Conservation (phyloP, 2,888 invertebrate species). For the Amblyteles armatorius region DNA sequence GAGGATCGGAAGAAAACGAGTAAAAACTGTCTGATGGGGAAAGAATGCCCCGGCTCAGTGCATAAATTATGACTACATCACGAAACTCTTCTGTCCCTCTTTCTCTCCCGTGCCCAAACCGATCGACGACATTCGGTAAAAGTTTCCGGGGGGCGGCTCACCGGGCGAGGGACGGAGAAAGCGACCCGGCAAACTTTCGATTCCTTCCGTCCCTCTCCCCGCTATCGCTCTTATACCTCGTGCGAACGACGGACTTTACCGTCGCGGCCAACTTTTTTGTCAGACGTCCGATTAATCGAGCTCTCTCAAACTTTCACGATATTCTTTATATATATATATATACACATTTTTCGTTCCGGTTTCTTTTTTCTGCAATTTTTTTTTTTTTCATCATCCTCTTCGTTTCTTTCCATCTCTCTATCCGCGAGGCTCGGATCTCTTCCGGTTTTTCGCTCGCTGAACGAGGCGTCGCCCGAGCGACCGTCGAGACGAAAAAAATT, state of each 20-base stretch:
- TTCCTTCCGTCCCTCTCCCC: conserved; percentile 34
- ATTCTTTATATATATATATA: conserved; percentile 31
- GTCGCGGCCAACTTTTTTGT: conserved; percentile 64
- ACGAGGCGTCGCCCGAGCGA: conserved; percentile 18
- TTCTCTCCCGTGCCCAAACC: not conserved
- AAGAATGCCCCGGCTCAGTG: conserved; percentile 75
- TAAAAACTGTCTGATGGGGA: conserved; percentile 35
- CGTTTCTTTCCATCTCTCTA: conserved; percentile 17
- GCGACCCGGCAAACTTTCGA: conserved; percentile 61
- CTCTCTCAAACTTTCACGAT: conserved; percentile 32
- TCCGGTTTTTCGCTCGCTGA: conserved; percentile 20
- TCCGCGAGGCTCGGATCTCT: conserved; percentile 12
- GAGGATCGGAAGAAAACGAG: conserved; percentile 35
- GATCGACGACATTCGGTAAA: conserved; percentile 65
- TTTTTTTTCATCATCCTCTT: conserved; percentile 25
- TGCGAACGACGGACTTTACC: conserved; percentile 64
- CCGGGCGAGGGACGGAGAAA: conserved; percentile 33
- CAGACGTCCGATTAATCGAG: conserved; percentile 63
- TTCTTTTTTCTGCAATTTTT: conserved; percentile 1
- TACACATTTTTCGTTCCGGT: conserved; percentile 23
- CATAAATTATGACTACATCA: conserved; percentile 81
- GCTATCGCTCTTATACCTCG: not conserved
- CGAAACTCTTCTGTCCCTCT: conserved; percentile 67
- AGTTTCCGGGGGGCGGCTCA: conserved; percentile 67
- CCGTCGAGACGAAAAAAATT: conserved; percentile 64